phyloP scores from a whole-genome alignment of 2,113 vertebrate species.

The Athene cunicularia region DNA sequence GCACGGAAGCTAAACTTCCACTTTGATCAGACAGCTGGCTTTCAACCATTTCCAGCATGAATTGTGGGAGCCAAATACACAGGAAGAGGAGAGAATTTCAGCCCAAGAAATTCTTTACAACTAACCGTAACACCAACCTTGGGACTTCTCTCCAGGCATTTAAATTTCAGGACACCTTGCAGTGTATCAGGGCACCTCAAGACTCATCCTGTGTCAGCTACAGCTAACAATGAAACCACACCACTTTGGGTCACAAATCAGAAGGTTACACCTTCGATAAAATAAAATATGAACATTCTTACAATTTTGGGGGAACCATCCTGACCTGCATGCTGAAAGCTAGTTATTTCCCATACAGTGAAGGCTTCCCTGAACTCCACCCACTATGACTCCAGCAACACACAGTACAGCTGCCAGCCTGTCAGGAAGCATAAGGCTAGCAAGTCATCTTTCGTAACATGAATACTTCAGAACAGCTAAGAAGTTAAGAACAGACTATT shows the following conservation, averaged over 20 bases:
- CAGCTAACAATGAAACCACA: neutral
- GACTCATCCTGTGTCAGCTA: neutral
- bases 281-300: neutral
- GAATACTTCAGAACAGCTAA: neutral
- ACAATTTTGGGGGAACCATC: neutral
- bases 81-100: neutral
- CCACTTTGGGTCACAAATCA: neutral
- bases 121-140: accelerated
- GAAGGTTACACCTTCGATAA: neutral
- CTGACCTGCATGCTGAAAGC: neutral
- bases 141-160: neutral
- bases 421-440: neutral
- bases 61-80: accelerated
- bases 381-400: accelerated
- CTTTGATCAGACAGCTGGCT: neutral
- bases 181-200: accelerated
- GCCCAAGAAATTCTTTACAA: neutral
- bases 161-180: too few relatives aligned
- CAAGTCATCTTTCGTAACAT: accelerated
- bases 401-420: neutral
- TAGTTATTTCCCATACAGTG: accelerated
- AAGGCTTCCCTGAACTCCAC: neutral
- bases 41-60: neutral
- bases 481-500: neutral
- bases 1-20: neutral